Percentiles rank a stretch among this genome's conserved stretches.
Conservation (phyloP, 2,888 invertebrate species). For the Xestia c-nigrum region DNA sequence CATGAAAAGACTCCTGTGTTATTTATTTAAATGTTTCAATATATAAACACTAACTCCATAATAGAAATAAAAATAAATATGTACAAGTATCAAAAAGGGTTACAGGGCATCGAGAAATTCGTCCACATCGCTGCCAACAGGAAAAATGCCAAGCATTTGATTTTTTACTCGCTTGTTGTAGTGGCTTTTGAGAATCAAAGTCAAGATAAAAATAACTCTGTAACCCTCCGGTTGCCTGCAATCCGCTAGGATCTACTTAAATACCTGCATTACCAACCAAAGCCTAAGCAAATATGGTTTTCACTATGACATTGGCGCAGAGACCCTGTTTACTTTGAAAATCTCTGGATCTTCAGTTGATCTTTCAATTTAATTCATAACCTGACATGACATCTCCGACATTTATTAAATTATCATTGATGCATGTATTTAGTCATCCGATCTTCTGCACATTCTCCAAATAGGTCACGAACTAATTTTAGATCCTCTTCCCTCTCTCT, state of each 20-base stretch:
- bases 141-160: no score
- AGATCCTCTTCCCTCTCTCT: neutral
- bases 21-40: no score
- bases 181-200: neutral
- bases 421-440: neutral
- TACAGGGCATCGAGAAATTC: no score
- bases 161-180: neutral
- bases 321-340: neutral
- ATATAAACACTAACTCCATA: no score
- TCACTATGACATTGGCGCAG: neutral
- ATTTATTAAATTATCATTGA: neutral
- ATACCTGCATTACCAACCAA: neutral
- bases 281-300: neutral
- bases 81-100: no score
- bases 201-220: neutral
- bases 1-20: no score
- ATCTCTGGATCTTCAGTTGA: neutral
- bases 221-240: neutral
- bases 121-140: no score
- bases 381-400: neutral
- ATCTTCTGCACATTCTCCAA: neutral
- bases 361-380: slow-evolving; percentile 1
- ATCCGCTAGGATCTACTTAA: neutral
- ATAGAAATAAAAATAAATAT: no score
- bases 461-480: slow-evolving; percentile 15